These are phyloP conservation scores for Petrolisthes manimaculis DNA, from an alignment of 2,888 invertebrate species.

Conservation along the genomic window DNA sequence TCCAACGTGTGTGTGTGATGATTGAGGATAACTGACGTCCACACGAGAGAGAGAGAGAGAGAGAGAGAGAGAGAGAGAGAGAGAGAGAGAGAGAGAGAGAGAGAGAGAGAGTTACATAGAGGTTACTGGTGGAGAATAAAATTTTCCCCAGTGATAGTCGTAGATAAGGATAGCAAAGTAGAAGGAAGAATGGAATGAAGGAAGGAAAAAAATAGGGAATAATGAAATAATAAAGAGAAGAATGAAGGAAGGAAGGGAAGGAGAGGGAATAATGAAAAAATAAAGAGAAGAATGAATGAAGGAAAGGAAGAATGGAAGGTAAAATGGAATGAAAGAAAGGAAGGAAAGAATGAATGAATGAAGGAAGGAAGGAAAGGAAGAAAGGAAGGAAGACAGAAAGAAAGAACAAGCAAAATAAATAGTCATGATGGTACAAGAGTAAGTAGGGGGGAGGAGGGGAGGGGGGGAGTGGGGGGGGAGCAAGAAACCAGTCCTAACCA, in stretches of 20 bases:
- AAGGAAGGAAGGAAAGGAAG: background rate
- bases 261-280: background rate
- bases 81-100: background rate
- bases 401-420: too few species aligned
- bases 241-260: background rate
- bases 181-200: background rate
- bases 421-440: background rate
- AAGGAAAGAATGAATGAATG: background rate
- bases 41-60: background rate
- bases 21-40: background rate
- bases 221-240: background rate
- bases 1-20: background rate
- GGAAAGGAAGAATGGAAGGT: background rate
- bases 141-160: too few species aligned
- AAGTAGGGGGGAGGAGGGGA: background rate
- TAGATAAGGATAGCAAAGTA: background rate
- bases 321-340: background rate
- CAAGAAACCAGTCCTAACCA: too few species aligned
- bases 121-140: background rate
- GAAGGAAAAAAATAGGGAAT: background rate
- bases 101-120: background rate
- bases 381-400: background rate
- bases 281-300: background rate
- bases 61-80: conserved; percentile 15
- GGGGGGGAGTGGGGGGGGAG: background rate